Base-by-base conservation (phyloP, 2,797 vertebrate genomes). In the Cynodonichthys magdalenae region DNA sequence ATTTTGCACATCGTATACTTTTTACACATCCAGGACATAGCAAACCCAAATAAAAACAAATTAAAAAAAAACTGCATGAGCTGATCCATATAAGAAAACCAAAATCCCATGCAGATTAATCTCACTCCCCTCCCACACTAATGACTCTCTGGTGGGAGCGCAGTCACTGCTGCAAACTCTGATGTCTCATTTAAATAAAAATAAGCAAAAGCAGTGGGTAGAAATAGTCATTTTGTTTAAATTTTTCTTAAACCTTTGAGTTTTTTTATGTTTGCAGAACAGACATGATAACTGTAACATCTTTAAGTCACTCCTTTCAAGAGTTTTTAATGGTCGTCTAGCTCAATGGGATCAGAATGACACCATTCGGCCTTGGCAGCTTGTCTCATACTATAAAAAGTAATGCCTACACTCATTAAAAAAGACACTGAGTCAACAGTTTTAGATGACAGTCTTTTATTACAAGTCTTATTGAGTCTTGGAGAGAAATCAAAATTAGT, bases 351-450 rank as follows among this genome's bases (percentile, higher is more conserved):
- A 36, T 18, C 7, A 12, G 57, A 45, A 71, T 34, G 80, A 79
- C 77, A 75, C 74, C 75, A 63, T 68, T 81, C 69, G 69, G 76
- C 66, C 77, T 81, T 90, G 86, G 87, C 88, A 70, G 3, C 5
- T 5, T 27, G 57, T 75, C 65, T 55, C 28, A 34, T 3, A 17
- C 71, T 63, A 45, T 76, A 84, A 83, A 81, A 75, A 51, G 55
- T 74, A 79, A 81, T 61, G 64, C 34, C 67, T 41, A 41, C 48
- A 36, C 20, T 63, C 29, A 81, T 81, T 77, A 80, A 76, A 75
- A 66, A 77, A 82, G 54, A 20, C 55, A 62, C 46, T 74, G 84
- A 83, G 74, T 84, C 84, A 72, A 74, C 82, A 82, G 46, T 48
- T 81, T 79, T 82, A 63, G 61, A 62, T 15, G 64, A 51, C 56